These are phyloP conservation scores for Drosophila phalerata DNA, from an alignment of 2,888 invertebrate genomes.

Conservation along the genomic window DNA sequence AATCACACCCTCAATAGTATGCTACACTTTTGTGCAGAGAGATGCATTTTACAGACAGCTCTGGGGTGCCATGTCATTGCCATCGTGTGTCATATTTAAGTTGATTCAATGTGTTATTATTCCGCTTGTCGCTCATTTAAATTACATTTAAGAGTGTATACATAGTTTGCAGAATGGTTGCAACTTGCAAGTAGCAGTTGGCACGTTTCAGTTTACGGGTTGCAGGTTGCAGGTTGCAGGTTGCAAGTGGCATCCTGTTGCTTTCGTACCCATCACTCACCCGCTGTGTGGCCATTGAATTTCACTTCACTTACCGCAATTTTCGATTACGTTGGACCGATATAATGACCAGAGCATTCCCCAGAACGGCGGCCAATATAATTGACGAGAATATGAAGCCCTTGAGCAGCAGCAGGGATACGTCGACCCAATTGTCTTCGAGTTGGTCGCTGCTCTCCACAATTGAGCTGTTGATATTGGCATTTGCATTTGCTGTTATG, in stretches of 20 bases:
- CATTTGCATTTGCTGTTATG: conserved; percentile 50
- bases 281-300: background rate
- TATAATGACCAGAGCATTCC: conserved; percentile 93
- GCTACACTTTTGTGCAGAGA: conserved; percentile 13
- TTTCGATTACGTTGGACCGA: conserved; percentile 86
- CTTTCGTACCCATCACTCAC: conserved; percentile 10
- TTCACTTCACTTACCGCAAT: conserved; percentile 83
- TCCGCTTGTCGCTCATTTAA: conserved; percentile 70
- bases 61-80: conserved; percentile 35
- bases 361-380: conserved; percentile 95
- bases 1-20: background rate
- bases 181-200: background rate
- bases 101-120: conserved; percentile 65
- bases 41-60: background rate
- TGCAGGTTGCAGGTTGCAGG: conserved; percentile 7
- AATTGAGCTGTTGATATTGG: conserved; percentile 53
- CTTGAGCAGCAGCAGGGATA: conserved; percentile 89
- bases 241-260: conserved; percentile 16
- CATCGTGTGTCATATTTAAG: conserved; percentile 61
- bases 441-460: conserved; percentile 38
- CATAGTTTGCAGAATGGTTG: conserved; percentile 32
- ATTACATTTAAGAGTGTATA: conserved; percentile 56
- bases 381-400: conserved; percentile 93
- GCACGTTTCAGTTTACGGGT: conserved; percentile 3
- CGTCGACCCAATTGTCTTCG: conserved; percentile 86